Base-by-base conservation (phyloP, 1,140 invertebrate genomes). In the Drosophila trapezifrons region DNA sequence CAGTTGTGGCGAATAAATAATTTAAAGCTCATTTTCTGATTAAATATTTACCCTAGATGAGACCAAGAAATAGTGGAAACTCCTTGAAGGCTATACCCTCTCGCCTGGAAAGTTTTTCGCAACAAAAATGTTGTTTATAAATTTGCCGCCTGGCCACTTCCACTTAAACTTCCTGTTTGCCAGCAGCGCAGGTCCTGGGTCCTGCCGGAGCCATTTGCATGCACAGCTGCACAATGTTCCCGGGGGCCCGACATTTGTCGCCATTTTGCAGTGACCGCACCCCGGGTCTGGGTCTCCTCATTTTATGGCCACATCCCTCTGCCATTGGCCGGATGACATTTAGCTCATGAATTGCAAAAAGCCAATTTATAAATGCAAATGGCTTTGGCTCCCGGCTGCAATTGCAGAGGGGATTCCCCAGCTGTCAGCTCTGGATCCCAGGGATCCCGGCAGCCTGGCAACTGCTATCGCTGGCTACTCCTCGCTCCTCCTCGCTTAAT, bases 311-410 rank as follows among this genome's bases (percentile, higher is more conserved):
- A 46, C 42, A 69, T 71, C 64, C 67, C 29, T 18, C 25, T 18
- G 22, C 25, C 65, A 70, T 57, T 71, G 69, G 51, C 65, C 52
- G 69, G 65, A 58, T 71, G 84, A 79, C 79, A 83, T 79, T 89
- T 84, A 76, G 73, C 85, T 84, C 80, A 89, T 87, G 84, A 87
- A 87, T 87, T 89, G 84, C 85, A 84, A 89, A 89, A 85, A 90
- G 85, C 84, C 84, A 89, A 89, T 89, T 89, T 89, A 89, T 85
- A 90, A 90, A 89, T 89, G 84, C 84, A 89, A 89, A 89, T 90
- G 78, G 80, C 74, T 90, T 89, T 84, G 81, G 82, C 71, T 76
- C 74, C 29, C 32, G 37, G 38, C 27, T 54, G 57, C 63, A 55
- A 29, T 54, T 51, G 43, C 64, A 54, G 6, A 20, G 9, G 29